Evolutionary conservation across 2,888 invertebrate genomes (phyloP), one percentile per base, ranked within the genome.

Genomic region (Neelides folsomi): DNA sequence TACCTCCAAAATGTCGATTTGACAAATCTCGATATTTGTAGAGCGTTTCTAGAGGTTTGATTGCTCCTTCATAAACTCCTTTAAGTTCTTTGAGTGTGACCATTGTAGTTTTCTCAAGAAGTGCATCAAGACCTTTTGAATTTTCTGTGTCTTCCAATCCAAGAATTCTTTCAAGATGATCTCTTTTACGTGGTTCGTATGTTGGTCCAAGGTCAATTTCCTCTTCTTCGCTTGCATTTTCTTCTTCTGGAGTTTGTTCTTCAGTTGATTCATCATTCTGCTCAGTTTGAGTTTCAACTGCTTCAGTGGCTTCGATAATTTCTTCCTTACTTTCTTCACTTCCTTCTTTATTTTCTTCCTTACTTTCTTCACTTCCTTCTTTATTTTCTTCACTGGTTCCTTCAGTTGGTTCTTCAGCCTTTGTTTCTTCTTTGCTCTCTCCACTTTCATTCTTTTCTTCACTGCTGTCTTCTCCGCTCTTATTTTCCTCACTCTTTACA

Each of bases 11-110:
- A 72, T 86, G 88, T 60, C 89, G 78, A 70, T 89, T 89, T 69
- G 90, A 90, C 52, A 93, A 76, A 70, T 92, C 90, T 66, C 87
- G 79, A 69, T 90, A 93, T 70, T 88, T 90, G 71, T 89, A 94
- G 34, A 87, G 71, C n/a, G 77, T 79, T 75, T 93, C 93, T 66
- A 93, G 73, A 1, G 92, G 92, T 70, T 88, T 86, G 46, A 93
- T 86, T 2, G 88, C 85, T 59, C 77, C 80, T 69, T 89, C 89
- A 66, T 89, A 88, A 49, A 87, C 75, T 43, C 78, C 81, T 70
- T 92, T 92, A 62, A 92, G 75, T 66, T 90, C 89, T 63, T 83
- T 81, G 34, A 90, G 77, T 20, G 88, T 79, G 18, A 81, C 77
- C 58, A 86, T 84, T 2, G 84, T 82, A 10, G 82, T 79, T 71